These are phyloP conservation scores for Willisornis vidua DNA, from an alignment of 2,113 vertebrate genomes.

Conservation along the genomic window DNA sequence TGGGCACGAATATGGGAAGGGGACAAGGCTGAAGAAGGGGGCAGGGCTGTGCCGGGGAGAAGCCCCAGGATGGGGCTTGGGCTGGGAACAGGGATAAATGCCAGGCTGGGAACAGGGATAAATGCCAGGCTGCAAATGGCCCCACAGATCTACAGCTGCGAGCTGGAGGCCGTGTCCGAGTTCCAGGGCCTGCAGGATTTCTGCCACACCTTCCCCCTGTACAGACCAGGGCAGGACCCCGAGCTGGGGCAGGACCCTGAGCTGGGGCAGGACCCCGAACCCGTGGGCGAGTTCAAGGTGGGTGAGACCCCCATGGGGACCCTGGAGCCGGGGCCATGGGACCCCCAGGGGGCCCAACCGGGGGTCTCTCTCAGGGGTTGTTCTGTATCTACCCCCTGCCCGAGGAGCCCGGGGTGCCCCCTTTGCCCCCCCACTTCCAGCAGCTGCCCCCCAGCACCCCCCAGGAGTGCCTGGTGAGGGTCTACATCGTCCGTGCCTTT, in stretches of 20 bases:
- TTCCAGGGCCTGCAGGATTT: constrained; percentile 79
- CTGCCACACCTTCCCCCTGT: constrained; percentile 74
- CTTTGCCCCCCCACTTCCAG: constrained; percentile 45
- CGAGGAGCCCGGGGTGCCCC: constrained; percentile 22
- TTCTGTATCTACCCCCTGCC: constrained; percentile 75
- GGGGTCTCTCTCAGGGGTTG: constrained; percentile 57
- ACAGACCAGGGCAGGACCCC: not conserved
- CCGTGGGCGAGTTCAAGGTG: constrained; percentile 77
- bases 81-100: no score
- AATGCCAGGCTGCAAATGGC: rapidly evolving
- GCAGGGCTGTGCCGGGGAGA: rapidly evolving
- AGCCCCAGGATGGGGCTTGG: no score
- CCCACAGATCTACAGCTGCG: constrained; percentile 73
- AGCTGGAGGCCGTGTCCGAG: constrained; percentile 69
- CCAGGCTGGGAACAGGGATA: no score
- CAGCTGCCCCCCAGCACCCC: constrained; percentile 50
- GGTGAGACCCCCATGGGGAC: not conserved
- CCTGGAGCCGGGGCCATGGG: rapidly evolving
- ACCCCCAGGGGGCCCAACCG: rapidly evolving
- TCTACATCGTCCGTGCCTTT: constrained; percentile 72
- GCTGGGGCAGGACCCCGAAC: no score
- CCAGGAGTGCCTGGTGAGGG: constrained; percentile 69
- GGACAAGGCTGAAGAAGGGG: not conserved
- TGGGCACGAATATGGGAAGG: not conserved
- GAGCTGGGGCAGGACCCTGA: not conserved